Base-by-base conservation (phyloP, 2,888 invertebrate genomes). In the Nomada goodeniana region DNA sequence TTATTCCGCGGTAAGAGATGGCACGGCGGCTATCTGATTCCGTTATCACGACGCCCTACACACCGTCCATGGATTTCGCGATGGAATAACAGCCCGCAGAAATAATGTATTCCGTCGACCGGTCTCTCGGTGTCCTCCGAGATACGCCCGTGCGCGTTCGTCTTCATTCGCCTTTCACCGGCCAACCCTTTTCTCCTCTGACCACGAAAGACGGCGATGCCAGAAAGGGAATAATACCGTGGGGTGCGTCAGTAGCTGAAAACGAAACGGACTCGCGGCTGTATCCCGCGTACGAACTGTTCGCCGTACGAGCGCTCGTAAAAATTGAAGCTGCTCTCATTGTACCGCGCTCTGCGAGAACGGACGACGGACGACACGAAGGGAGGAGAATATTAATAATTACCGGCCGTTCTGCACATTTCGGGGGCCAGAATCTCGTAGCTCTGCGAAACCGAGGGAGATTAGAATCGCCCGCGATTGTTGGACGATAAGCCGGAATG, bases 1-100 rank as follows among this genome's bases (percentile, higher is more conserved):
- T 89, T 89, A 89, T 89, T 89, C 88, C 85, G 71, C 61, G 59
- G 83, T 83, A 90, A 90, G 84, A 88, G 87, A 89, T 89, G 89
- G 90, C 85, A 80, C 81, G 77, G 83, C 71, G 69, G 89, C 86
- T 86, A 90, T 90, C 90, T 86, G 90, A 90, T 90, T 86, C 88
- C 87, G 86, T 90, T 90, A 90, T 90, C 87, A 80, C 82, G 84
- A 76, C 82, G 81, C 82, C 81, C 80, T 86, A 76, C 82, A 76
- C 77, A 72, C 65, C 9, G 72, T 61, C 68, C 80, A 79, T 83
- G 80, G 75, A 82, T 85, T 76, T 65, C 76, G 52, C 75, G 72
- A 64, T 82, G 87, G 86, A 89, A 89, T 89, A 89, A 89, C 88
- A 86, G 87, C 57, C 80, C 82, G 52, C 36, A 75, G 86, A 77